A percentile compares a stretch with the other conserved stretches of the same genome.
These are phyloP conservation scores for Bothrops jararaca DNA, from an alignment of 2,113 vertebrate genomes.

Conservation along the genomic window DNA sequence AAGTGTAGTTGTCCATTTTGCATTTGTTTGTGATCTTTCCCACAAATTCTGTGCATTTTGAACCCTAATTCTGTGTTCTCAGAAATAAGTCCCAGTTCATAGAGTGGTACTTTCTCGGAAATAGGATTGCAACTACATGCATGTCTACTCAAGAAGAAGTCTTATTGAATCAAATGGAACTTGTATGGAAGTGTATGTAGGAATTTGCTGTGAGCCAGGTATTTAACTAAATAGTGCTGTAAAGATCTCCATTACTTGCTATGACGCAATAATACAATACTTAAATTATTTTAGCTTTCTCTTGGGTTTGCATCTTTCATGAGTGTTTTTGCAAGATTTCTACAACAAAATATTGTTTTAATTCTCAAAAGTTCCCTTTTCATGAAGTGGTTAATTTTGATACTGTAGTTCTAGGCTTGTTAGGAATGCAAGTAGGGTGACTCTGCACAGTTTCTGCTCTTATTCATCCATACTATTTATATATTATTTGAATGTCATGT, in stretches of 20 bases:
- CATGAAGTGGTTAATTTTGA: not conserved
- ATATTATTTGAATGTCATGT: accelerated
- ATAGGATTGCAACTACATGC: not conserved
- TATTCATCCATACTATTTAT: not conserved
- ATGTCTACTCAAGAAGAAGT: not conserved
- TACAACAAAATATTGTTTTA: not conserved
- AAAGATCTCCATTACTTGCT: no score
- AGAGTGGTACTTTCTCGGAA: not conserved
- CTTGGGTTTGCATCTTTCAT: not conserved
- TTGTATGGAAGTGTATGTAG: not conserved
- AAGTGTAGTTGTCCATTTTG: not conserved
- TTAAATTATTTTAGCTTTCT: not conserved
- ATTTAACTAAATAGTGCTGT: not conserved
- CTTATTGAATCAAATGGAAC: not conserved
- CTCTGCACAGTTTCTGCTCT: not conserved
- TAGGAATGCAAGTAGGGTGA: not conserved
- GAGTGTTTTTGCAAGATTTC: not conserved
- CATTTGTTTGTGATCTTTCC: not conserved
- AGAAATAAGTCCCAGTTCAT: not conserved
- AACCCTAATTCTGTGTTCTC: not conserved
- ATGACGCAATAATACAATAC: not conserved
- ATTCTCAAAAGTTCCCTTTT: not conserved
- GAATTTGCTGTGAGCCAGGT: not conserved
- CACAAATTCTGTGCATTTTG: not conserved
- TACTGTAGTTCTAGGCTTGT: not conserved